Conservation (phyloP, 2,797 vertebrate genomes). For the Neosilurus mollespiculum region DNA sequence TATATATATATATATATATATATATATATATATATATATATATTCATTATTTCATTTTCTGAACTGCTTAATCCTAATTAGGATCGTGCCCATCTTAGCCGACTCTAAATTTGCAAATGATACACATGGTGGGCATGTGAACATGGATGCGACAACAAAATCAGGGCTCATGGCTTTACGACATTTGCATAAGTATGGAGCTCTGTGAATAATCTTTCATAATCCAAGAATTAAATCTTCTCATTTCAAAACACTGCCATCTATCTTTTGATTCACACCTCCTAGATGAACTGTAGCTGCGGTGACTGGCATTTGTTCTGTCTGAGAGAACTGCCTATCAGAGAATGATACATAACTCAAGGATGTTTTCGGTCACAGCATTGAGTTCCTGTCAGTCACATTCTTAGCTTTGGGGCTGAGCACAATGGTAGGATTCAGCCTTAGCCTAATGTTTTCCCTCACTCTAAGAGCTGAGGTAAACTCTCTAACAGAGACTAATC, state of each 20-base stretch:
- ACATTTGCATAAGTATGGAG: too few relatives aligned
- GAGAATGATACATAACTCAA: conserved; percentile 34
- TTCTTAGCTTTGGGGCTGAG: conserved; percentile 10
- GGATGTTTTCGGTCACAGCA: conserved; percentile 51
- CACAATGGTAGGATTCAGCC: conserved; percentile 54
- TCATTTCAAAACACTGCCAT: background rate
- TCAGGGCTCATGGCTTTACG: too few relatives aligned
- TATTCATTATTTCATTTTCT: too few relatives aligned
- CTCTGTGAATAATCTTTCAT: background rate
- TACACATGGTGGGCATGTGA: too few relatives aligned
- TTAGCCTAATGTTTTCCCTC: conserved; percentile 39
- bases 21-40: too few relatives aligned
- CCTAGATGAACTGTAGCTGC: background rate
- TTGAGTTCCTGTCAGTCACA: conserved; percentile 33
- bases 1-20: too few relatives aligned
- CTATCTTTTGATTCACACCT: conserved; percentile 18
- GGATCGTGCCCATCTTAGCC: too few relatives aligned
- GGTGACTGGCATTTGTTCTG: conserved; percentile 6
- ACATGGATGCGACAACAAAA: too few relatives aligned
- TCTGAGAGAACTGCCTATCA: conserved; percentile 11
- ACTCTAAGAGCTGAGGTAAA: conserved; percentile 41
- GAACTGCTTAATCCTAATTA: too few relatives aligned
- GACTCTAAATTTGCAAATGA: too few relatives aligned
- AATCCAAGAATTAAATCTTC: background rate
- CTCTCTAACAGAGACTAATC: conserved; percentile 26